Conservation (phyloP, 92 coral and sea anemone species). For the Zoanthus sansibaricus region DNA sequence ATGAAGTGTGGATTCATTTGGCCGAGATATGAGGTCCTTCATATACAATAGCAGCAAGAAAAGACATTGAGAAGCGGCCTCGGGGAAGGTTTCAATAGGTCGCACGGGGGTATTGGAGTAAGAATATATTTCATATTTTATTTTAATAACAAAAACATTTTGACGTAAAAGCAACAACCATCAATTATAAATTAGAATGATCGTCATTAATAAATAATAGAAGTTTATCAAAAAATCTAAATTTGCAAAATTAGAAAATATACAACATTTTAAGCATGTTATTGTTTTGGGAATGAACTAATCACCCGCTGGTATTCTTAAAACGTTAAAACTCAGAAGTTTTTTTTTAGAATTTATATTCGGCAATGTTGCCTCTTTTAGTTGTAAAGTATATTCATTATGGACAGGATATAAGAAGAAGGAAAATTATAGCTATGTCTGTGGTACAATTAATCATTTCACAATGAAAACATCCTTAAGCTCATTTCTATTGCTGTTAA, state of each 20-base stretch:
- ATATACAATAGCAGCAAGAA: neutral
- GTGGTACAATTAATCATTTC: too few species aligned
- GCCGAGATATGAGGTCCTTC: neutral
- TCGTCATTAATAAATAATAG: neutral
- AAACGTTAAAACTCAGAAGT: neutral
- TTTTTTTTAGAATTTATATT: neutral
- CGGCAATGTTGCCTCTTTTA: too few species aligned
- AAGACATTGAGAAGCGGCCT: slow-evolving; percentile 10
- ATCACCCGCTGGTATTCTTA: slow-evolving; percentile 18
- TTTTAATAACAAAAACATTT: slow-evolving; percentile 22
- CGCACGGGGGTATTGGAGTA: neutral
- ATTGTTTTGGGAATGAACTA: too few species aligned
- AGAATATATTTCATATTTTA: slow-evolving; percentile 23
- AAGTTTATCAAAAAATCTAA: neutral
- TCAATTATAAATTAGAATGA: neutral
- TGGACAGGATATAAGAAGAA: too few species aligned
- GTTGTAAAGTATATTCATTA: too few species aligned
- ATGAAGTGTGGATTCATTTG: neutral
- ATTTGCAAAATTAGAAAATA: neutral
- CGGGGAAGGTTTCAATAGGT: slow-evolving; percentile 10
- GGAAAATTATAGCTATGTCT: too few species aligned
- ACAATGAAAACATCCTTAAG: too few species aligned
- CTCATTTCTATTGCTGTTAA: neutral
- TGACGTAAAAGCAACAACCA: slow-evolving; percentile 5
- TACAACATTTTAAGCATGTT: neutral